These are phyloP conservation scores for Sebastolobus alascanus DNA, from an alignment of 2,797 vertebrate species.

Conservation along the genomic window DNA sequence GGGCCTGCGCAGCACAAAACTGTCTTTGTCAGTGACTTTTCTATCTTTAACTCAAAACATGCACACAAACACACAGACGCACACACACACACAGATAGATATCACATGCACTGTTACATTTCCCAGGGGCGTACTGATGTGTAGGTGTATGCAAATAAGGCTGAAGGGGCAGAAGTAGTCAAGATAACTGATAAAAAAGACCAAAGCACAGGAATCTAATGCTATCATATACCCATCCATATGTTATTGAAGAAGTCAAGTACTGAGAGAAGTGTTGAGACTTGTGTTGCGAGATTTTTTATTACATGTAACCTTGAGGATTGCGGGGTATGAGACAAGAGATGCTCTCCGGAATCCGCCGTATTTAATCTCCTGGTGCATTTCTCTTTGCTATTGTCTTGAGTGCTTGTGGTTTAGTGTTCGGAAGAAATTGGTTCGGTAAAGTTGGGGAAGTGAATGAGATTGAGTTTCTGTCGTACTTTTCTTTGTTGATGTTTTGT, in stretches of 20 bases:
- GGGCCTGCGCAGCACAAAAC: slow-evolving; percentile 1
- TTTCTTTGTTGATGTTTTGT: slow-evolving; percentile 29
- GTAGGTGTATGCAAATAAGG: slow-evolving; percentile 26
- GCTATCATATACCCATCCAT: slow-evolving; percentile 9
- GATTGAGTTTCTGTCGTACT: slow-evolving; percentile 29
- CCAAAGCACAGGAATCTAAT: slow-evolving; percentile 14
- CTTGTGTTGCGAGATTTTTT: slow-evolving; percentile 34
- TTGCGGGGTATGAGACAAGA: slow-evolving; percentile 24
- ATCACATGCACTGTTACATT: slow-evolving; percentile 2
- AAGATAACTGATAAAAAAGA: slow-evolving; percentile 17
- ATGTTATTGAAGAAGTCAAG: slow-evolving; percentile 24
- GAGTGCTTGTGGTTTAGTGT: slow-evolving; percentile 36
- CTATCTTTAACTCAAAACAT: slow-evolving; percentile 18
- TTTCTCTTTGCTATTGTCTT: slow-evolving; percentile 34
- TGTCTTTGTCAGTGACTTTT: slow-evolving; percentile 30
- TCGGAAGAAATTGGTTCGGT: slow-evolving; percentile 39
- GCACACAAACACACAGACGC: background rate
- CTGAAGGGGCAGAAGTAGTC: slow-evolving; percentile 7
- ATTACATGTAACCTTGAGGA: slow-evolving; percentile 52
- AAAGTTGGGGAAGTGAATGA: slow-evolving; percentile 44
- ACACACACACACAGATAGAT: background rate
- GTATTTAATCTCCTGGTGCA: slow-evolving; percentile 32
- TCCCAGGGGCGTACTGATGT: background rate
- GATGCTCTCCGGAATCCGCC: slow-evolving; percentile 30
- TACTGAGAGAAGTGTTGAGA: slow-evolving; percentile 24